Conservation (phyloP, 2,888 invertebrate genomes). For the Ditylenchus weischeri region DNA sequence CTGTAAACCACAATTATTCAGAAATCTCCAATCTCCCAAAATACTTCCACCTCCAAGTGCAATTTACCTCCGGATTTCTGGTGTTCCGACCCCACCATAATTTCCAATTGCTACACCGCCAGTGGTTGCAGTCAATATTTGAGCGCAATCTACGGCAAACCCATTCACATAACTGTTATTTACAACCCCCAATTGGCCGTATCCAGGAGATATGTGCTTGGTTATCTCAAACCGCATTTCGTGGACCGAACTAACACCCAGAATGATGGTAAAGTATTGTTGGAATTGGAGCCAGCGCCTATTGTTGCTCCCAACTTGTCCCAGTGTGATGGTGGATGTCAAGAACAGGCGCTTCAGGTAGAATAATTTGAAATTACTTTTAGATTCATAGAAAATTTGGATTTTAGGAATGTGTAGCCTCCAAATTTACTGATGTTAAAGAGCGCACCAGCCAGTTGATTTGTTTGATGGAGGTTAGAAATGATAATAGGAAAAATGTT, state of each 20-base stretch:
- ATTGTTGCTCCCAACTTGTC: not conserved
- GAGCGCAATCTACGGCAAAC: conserved; percentile 32
- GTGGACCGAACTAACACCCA: not conserved
- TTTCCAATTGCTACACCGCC: conserved; percentile 27
- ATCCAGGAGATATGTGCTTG: conserved; percentile 31
- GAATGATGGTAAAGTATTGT: not conserved
- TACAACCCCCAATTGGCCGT: conserved; percentile 22
- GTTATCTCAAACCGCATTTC: conserved; percentile 31
- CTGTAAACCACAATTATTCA: not conserved
- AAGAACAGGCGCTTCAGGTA: conserved; percentile 1
- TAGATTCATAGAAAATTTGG: not conserved
- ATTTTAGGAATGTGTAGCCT: conserved; percentile 3
- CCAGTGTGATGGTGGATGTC: conserved; percentile 2
- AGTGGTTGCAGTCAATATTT: conserved; percentile 27
- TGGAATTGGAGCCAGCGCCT: conserved; percentile 24
- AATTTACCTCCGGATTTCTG: conserved; percentile 36
- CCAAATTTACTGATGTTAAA: not conserved
- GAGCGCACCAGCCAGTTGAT: conserved; percentile 16
- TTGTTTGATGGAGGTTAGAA: conserved; percentile 25
- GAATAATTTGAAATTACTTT: not conserved
- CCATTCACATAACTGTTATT: conserved; percentile 34
- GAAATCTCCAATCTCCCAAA: not conserved
- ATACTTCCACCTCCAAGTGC: conserved; percentile 15
- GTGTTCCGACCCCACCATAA: conserved; percentile 33
- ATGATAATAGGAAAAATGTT: conserved; percentile 1